phyloP scores from a whole-genome alignment of 2,113 vertebrate species.

The Megaceryle torquata region DNA sequence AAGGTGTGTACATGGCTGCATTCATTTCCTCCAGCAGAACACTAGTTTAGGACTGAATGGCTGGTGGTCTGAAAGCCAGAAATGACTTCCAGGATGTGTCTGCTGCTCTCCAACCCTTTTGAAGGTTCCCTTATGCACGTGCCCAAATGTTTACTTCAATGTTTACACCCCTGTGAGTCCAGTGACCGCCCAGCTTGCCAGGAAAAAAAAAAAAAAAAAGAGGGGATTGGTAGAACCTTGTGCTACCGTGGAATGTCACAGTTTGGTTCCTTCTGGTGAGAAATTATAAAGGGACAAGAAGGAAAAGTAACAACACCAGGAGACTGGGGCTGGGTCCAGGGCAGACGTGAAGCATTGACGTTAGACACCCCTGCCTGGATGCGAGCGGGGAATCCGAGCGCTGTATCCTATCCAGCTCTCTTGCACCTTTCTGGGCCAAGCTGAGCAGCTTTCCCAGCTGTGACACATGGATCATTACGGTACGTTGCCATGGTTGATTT shows the following conservation, averaged over 20 bases:
- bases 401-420: not conserved
- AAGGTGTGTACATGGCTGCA: not conserved
- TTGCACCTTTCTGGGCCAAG: not conserved
- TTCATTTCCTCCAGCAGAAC: accelerated
- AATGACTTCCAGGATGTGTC: not conserved
- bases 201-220: not conserved
- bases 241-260: not conserved
- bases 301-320: not conserved
- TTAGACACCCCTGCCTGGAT: not conserved
- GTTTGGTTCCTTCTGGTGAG: not conserved
- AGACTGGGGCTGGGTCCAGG: not conserved
- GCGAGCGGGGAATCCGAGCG: accelerated
- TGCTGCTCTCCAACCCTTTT: not conserved
- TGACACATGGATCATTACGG: not conserved
- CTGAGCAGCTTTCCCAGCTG: conserved; percentile 40
- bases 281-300: not conserved
- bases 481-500: conserved; percentile 30
- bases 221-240: not conserved
- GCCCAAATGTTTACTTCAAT: not conserved
- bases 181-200: not conserved
- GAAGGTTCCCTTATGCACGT: not conserved
- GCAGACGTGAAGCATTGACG: not conserved
- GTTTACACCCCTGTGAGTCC: not conserved
- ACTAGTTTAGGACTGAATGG: not conserved
- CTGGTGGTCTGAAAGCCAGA: not conserved